Evolutionary conservation across 1,140 invertebrate genomes (phyloP).

Genomic region (Penaeus chinensis): DNA sequence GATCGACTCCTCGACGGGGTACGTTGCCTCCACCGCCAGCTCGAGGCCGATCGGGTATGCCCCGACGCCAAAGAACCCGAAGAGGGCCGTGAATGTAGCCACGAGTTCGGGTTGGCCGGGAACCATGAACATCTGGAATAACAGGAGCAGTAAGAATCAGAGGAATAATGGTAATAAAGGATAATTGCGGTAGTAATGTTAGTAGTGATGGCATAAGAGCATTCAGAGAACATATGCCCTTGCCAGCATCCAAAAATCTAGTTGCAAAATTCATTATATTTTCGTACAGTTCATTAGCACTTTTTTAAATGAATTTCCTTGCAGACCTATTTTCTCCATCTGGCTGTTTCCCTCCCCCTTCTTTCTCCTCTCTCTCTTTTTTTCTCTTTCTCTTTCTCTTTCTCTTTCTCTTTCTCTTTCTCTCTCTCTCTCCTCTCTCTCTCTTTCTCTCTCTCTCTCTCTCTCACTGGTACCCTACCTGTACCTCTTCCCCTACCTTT

Average conservation of each 20-base stretch:
- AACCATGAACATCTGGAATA: conserved; percentile 56
- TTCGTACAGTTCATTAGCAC: not conserved
- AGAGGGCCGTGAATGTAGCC: conserved; percentile 42
- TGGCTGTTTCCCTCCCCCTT: no score
- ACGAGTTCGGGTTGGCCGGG: conserved; percentile 39
- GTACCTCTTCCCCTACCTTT: not conserved
- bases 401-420: no score
- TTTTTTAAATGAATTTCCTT: not conserved
- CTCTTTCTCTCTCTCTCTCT: conserved; percentile 16
- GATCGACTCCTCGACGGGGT: conserved; percentile 57
- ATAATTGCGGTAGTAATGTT: not conserved
- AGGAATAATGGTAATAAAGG: not conserved
- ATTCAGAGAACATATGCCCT: no score
- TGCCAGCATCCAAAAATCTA: no score
- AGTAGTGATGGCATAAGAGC: no score
- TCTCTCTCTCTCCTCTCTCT: not conserved
- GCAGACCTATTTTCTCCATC: no score
- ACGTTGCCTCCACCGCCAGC: conserved; percentile 60
- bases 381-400: no score
- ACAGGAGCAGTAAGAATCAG: not conserved
- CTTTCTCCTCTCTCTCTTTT: no score
- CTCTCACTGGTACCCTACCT: not conserved
- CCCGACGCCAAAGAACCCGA: conserved; percentile 61
- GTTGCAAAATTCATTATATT: not conserved
- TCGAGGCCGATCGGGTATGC: conserved; percentile 61